Evolutionary conservation across 2,888 invertebrate genomes (phyloP).

Genomic region (Peribatodes rhomboidaria): DNA sequence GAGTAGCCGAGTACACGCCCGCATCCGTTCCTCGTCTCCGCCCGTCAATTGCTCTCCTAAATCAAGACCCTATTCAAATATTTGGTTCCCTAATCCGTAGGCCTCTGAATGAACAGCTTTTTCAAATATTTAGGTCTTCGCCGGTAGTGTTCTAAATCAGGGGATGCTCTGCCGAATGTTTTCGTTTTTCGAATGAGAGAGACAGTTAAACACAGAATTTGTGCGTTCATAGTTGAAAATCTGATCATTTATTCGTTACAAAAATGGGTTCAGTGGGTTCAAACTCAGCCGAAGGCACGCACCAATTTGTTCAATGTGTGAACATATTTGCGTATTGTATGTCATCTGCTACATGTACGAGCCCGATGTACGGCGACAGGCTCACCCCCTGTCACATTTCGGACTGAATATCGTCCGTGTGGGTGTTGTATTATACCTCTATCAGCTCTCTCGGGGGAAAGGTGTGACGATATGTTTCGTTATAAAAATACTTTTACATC

Average conservation of each 20-base stretch:
- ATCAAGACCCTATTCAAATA: slow-evolving; percentile 35
- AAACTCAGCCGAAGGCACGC: too few species aligned
- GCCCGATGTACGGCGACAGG: too few species aligned
- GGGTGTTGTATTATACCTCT: too few species aligned
- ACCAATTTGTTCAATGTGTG: too few species aligned
- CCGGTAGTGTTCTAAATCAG: slow-evolving; percentile 25
- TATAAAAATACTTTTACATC: too few species aligned
- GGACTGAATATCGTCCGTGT: too few species aligned
- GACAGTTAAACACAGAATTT: slow-evolving; percentile 2
- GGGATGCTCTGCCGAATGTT: slow-evolving; percentile 5
- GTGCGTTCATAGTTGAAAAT: background rate
- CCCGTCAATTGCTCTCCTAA: slow-evolving; percentile 42
- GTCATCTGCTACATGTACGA: too few species aligned
- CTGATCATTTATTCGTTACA: background rate
- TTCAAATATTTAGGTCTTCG: slow-evolving; percentile 29
- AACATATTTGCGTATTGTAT: too few species aligned
- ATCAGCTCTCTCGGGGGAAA: too few species aligned
- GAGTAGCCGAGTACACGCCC: slow-evolving; percentile 41
- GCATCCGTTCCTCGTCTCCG: slow-evolving; percentile 39
- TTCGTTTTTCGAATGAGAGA: background rate
- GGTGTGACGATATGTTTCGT: too few species aligned
- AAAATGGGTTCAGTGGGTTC: too few species aligned
- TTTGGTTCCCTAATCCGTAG: slow-evolving; percentile 30
- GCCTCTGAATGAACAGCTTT: slow-evolving; percentile 24
- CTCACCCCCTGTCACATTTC: too few species aligned